Percentiles rank a stretch among this genome's conserved stretches.
Conservation (phyloP, 2,888 invertebrate genomes). For the Keiferia lycopersicella region DNA sequence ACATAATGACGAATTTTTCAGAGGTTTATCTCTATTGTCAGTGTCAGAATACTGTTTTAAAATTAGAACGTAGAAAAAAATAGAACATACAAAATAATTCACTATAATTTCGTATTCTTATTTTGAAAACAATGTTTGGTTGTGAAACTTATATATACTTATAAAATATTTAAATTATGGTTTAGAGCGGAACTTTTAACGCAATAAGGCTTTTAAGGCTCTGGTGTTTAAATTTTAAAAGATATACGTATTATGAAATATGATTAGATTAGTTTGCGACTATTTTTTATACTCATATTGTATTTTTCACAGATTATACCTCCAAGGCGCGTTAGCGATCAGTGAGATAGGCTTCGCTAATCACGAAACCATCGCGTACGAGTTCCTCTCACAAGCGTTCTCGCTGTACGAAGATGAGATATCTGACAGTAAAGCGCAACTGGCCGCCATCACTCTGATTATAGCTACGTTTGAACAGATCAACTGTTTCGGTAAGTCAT, state of each 20-base stretch:
- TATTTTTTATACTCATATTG: neutral
- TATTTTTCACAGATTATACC: conserved; percentile 84
- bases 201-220: too few relatives aligned
- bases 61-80: too few relatives aligned
- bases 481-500: conserved; percentile 88
- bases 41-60: too few relatives aligned
- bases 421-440: conserved; percentile 97
- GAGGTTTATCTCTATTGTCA: too few relatives aligned
- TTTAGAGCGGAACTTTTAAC: too few relatives aligned
- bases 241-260: too few relatives aligned
- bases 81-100: too few relatives aligned
- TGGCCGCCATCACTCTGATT: conserved; percentile 97
- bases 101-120: too few relatives aligned
- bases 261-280: neutral
- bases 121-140: too few relatives aligned
- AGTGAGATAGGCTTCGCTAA: conserved; percentile 96
- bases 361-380: conserved; percentile 98
- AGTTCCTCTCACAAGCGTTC: conserved; percentile 97
- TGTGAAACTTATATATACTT: too few relatives aligned
- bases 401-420: conserved; percentile 99
- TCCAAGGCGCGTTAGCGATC: conserved; percentile 97
- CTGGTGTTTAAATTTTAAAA: too few relatives aligned
- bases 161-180: neutral
- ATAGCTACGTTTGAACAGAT: conserved; percentile 98
- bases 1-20: too few relatives aligned